Percentiles rank a stretch among this genome's conserved stretches.
Conservation (phyloP, 2,113 vertebrate species). For the rat (Rattus norvegicus) region GRCr8 NC_086033.1:37150501-37151000, state of each 20-base stretch:
- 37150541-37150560: neutral
- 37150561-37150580: neutral
- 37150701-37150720: neutral
- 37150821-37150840: neutral
- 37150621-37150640: neutral
- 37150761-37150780: neutral
- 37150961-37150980: neutral
- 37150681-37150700: neutral
- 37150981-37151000: neutral
- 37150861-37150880: neutral
- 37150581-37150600: neutral
- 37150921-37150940: neutral
- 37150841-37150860: neutral
- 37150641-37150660: neutral
- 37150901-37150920: neutral
- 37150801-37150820: neutral
- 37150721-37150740: neutral
- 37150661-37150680: neutral
- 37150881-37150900: neutral
- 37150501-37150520: neutral
- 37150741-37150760: neutral
- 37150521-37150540: neutral
- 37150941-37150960: neutral
- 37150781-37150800: neutral
- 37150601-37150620: neutral